Evolutionary conservation across 2,888 invertebrate genomes (phyloP), one percentile per base, ranked within the genome.

Genomic region (Meta bourneti): DNA sequence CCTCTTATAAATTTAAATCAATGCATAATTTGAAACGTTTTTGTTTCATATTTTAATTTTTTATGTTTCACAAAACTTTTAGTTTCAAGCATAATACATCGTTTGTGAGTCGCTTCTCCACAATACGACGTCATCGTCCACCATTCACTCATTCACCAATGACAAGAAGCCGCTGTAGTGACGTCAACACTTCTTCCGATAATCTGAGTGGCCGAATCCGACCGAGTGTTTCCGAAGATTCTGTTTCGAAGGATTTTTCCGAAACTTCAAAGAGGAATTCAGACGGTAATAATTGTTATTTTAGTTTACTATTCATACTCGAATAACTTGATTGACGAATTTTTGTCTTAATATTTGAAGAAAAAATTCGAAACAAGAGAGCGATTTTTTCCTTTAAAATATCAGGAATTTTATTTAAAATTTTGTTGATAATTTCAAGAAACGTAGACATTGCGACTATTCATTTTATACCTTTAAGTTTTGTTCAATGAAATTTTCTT

Each of bases 71-170:
- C 54, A 52, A 9, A 49, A 52, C 75, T 89, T 82, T 9, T 52
- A 97, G 97, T 95, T 98, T 98, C 96, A 98, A 98, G 96, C 97
- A 98, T 96, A 98, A 98, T 95, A 97, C 98, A 94, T 98, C 98
- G 91, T 98, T 98, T 96, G 98, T 98, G 95, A 97, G 98, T 94
- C 96, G 98, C 94, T 96, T 98, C 95, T 98, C 98, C 94, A 97
- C 97, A 93, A 97, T 98, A 95, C 96, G 97, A 93, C 96, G 97
- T 75, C 94, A 94, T 90, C 94, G 94, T 70, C 94, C 94, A 51
- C 93, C 94, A 69, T 90, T 91, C 75, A 86, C 89, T 11, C 91
- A 97, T 95, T 96, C 97, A 92, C 97, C 97, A 79, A 97, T 96
- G 94, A 96, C 96, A 94, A 96, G 94, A 94, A 95, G 94, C 93